A percentile compares a stretch with the other conserved stretches of the same genome.
Evolutionary conservation across 2,797 vertebrate species (phyloP).

Genomic region (Tolypeutes matacus): DNA sequence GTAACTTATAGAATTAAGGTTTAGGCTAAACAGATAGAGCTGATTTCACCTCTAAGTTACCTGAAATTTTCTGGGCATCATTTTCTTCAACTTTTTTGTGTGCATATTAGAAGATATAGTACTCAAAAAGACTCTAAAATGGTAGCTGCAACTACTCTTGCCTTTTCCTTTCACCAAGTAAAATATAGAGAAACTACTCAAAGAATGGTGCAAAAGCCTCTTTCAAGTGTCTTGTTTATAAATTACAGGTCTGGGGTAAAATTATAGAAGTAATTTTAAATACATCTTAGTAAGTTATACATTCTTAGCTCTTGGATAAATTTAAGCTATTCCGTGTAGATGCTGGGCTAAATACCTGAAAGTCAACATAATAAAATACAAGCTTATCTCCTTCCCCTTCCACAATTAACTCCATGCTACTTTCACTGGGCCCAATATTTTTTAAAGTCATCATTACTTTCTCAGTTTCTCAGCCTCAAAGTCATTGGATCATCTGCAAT

Average conservation of each 20-base stretch:
- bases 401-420: background rate
- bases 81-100: slow-evolving; percentile 20
- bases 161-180: background rate
- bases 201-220: background rate
- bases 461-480: background rate
- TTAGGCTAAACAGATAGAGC: background rate
- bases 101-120: background rate
- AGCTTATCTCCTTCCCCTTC: background rate
- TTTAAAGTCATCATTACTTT: background rate
- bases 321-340: background rate
- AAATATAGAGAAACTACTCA: background rate
- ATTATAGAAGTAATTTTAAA: background rate
- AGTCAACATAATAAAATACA: background rate
- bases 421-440: background rate
- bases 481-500: background rate
- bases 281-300: background rate
- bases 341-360: background rate
- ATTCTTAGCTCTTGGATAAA: background rate
- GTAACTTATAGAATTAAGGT: background rate
- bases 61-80: background rate
- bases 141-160: background rate
- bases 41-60: background rate
- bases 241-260: background rate
- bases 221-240: background rate
- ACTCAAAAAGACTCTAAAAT: background rate